Evolutionary conservation across 2,797 vertebrate genomes (phyloP), one percentile per base, ranked within the genome.

Genomic region (Urosaurus nigricauda): DNA sequence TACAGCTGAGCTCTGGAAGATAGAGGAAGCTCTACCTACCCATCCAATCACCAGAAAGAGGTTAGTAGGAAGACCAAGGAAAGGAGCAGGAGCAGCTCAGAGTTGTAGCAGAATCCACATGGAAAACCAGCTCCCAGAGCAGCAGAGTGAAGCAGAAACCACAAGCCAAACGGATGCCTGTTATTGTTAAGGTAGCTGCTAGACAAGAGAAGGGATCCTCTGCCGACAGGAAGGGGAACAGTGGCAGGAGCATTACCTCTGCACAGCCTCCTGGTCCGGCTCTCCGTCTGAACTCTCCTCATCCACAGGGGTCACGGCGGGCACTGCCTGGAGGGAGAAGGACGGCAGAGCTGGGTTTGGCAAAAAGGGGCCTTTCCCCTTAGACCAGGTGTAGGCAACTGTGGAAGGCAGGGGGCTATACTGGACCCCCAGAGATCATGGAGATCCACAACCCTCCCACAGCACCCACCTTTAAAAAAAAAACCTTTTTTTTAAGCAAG

Each of bases 221-320:
- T 90, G 87, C 8, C 47, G 47, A 51, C 47, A 51, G 47, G 9
- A 51, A 51, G 47, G 47, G 47, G 47, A 87, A 93, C 88, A 91
- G 84, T 14, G 81, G 1, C 26, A 3, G 95, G 83, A 75, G 90
- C 87, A 89, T 98, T 98, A 99, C 99, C 99, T 99, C 97, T 99
- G 98, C 94, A 99, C 99, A 14, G 99, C 99, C 91, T 99, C 99
- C 94, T 99, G 99, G 90, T 99, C 98, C 0, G 99, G 99, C 95
- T 99, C 99, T 92, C 98, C 98, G 0, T 99, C 99, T 0, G 99
- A 99, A 93, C 98, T 98, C 96, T 99, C 99, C 96, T 99, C 99
- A n/a, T 99, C 99, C 96, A 99, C 99, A 0, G 99, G 98, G 91
- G 98, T 98, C 78, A 99, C 99, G 0, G 98, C 98, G 37, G 98